phyloP scores from a whole-genome alignment of 1,140 invertebrate species.

The Drosophila triauraria region DNA sequence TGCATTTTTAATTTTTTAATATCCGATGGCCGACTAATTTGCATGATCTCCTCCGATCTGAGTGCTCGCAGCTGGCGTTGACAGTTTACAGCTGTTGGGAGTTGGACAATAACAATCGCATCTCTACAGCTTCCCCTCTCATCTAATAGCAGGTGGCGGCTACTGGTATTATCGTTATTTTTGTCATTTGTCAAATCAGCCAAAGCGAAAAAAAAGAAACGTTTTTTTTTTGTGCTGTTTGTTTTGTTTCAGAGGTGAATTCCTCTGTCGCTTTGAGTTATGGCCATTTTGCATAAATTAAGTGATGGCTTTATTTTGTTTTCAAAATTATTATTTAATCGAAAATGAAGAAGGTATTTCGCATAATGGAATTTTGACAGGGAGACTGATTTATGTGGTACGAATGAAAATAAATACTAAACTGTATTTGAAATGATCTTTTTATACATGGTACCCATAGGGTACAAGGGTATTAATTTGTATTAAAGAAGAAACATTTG shows the following conservation, averaged over 20 bases:
- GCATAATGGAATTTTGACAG: conserved; percentile 20
- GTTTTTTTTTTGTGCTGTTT: conserved; percentile 15
- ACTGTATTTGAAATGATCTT: neutral
- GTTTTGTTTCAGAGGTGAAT: conserved; percentile 52
- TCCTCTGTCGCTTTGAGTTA: conserved; percentile 67
- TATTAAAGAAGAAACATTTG: conserved; percentile 4
- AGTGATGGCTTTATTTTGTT: conserved; percentile 58
- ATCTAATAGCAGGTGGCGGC: conserved; percentile 34
- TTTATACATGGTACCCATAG: too few species aligned
- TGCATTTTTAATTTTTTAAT: conserved; percentile 61
- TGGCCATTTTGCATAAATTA: conserved; percentile 75
- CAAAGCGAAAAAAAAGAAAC: conserved; percentile 17
- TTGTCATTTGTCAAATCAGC: conserved; percentile 55
- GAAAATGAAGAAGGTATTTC: conserved; percentile 20
- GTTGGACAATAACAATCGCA: conserved; percentile 43
- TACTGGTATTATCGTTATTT: conserved; percentile 71
- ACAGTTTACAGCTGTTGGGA: conserved; percentile 65
- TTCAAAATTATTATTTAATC: conserved; percentile 24
- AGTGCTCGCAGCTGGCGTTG: conserved; percentile 36
- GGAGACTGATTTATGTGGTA: conserved; percentile 23
- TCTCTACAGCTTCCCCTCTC: conserved; percentile 4
- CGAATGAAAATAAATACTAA: conserved; percentile 2
- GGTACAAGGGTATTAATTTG: neutral
- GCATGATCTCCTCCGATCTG: conserved; percentile 48
- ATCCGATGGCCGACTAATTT: conserved; percentile 54